Evolutionary conservation across 2,888 invertebrate species (phyloP), one percentile per base, ranked within the genome.

Genomic region (Drosophila neoperkinsi): DNA sequence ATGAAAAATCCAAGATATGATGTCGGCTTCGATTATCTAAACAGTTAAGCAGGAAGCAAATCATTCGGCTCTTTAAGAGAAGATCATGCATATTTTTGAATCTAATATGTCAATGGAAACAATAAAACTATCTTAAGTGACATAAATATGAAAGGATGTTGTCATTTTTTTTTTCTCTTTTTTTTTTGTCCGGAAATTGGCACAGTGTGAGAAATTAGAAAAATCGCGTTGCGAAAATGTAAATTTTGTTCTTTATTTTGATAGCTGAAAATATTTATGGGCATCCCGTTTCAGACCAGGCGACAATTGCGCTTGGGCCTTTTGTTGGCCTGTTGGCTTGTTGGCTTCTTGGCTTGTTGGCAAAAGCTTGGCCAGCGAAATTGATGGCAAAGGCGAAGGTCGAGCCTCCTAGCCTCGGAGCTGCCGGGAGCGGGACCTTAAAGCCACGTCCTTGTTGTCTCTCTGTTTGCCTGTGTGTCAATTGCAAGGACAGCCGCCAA

Each of bases 351-450:
- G 33, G 21, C 1, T 21, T 5, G 33, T 33, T 33, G 34, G 43
- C 43, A 77, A 77, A 71, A 71, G 67, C 72, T 61, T 38, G 68
- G 50, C 61, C 78, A 75, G 50, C 28, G 38, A 77, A 82, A 77
- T 77, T 85, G 72, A 85, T 88, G 82, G 66, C 69, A 80, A 84
- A 85, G 88, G 86, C 84, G 84, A 84, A 84, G 84, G 88, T 80
- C 84, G 51, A 30, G 74, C 36, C 67, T 16, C 33, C n/a, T 16
- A 18, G 55, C 55, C 31, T 34, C 21, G n/a, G 34, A 25, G 34
- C 46, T 16, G 53, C 21, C 16, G n/a, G 7, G 18, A 30, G 30
- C 5, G 28, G 28, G 28, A 51, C 28, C 38, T 51, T 13, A 36
- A 28, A 36, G 13, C n/a, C 57, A 34, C 43, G 74, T 79, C 64